Percentiles rank a stretch among this genome's conserved stretches.
Conservation (phyloP, 2,113 vertebrate species). For the Panthera tigris region DNA sequence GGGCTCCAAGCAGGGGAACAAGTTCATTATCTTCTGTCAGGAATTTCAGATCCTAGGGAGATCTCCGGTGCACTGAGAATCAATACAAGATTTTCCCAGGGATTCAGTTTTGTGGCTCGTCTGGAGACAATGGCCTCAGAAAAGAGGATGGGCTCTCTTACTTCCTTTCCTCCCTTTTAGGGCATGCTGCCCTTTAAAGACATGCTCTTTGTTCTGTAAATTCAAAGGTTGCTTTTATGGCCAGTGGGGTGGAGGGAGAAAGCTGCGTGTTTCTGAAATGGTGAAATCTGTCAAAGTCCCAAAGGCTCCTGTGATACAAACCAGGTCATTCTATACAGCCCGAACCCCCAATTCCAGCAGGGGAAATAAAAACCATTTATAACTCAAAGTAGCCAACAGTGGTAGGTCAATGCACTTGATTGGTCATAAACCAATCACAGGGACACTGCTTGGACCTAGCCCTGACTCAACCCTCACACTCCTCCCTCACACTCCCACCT, state of each 20-base stretch:
- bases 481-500: too few species aligned
- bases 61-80: constrained; percentile 52
- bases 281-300: constrained; percentile 66
- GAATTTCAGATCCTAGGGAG: constrained; percentile 27
- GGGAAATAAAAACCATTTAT: constrained; percentile 56
- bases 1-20: neutral
- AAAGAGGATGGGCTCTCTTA: constrained; percentile 56
- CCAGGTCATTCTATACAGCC: constrained; percentile 59
- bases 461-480: neutral
- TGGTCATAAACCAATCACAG: constrained; percentile 43
- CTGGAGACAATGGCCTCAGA: constrained; percentile 59
- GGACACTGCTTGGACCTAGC: neutral
- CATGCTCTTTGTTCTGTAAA: constrained; percentile 65
- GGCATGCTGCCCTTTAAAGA: constrained; percentile 63
- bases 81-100: constrained; percentile 64
- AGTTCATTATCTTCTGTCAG: constrained; percentile 36
- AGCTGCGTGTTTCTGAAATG: constrained; percentile 54
- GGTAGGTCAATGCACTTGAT: constrained; percentile 56
- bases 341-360: constrained; percentile 15
- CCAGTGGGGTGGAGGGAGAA: constrained; percentile 46
- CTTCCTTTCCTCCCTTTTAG: constrained; percentile 53
- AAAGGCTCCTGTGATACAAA: constrained; percentile 70
- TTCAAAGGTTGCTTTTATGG: constrained; percentile 75
- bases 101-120: constrained; percentile 54
- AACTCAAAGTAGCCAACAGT: constrained; percentile 63